Evolutionary conservation across 2,797 vertebrate species (phyloP), one percentile per base, ranked within the genome.

Genomic region (Morus bassanus): DNA sequence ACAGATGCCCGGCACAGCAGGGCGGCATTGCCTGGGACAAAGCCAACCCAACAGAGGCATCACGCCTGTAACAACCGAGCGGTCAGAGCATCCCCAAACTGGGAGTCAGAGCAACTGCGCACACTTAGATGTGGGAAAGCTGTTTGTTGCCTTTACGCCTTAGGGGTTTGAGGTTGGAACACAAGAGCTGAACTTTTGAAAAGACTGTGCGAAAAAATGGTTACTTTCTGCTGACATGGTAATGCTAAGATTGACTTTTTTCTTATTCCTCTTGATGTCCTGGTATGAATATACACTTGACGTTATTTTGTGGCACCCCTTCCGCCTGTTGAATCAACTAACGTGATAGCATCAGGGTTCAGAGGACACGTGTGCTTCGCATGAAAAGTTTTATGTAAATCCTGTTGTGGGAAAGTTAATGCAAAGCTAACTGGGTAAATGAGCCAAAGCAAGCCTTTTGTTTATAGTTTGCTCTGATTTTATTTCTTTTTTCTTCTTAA

Each of bases 21-120:
- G 50, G 48, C 18, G 5, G 24, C 33, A 7, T 7, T 53, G 23
- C 65, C 24, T 16, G 23, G 85, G 69, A 37, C 46, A 79, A 19
- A 57, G 67, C 53, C 33, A 85, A 3, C 15, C 24, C 43, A 22
- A 23, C 35, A 53, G 67, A 54, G 61, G 45, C n/a, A 30, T 6
- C 1, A 0, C 18, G 37, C 39, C 54, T 6, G 2, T 27, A 48
- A 67, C 37, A 37, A 11, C 16, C 6, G 6, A 41, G 21, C 1
- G 11, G 48, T 28, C 85, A 56, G 57, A 68, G 61, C 48, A 73
- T 19, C 54, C 48, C 57, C 67, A 51, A 7, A 22, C 27, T 19
- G 41, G 3, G 27, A 70, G 15, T 25, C 57, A 46, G 35, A 63
- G 21, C 85, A 79, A 48, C 78, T n/a, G 5, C 37, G 30, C 39